Conservation (phyloP, 1,140 invertebrate genomes). For the Drosophila nigromelanica region DNA sequence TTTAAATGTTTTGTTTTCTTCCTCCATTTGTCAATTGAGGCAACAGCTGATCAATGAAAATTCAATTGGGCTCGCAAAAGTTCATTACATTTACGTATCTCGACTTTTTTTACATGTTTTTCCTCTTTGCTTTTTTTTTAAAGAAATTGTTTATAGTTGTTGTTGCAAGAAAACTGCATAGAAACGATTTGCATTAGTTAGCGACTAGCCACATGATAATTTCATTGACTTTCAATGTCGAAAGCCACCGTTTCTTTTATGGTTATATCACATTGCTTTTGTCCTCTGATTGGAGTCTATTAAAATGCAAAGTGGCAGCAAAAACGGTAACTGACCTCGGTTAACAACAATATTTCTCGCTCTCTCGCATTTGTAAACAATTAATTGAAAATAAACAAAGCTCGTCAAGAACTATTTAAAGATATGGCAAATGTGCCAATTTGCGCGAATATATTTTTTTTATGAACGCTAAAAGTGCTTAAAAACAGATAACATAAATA, state of each 20-base stretch:
- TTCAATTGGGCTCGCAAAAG: constrained; percentile 22
- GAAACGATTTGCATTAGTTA: not conserved
- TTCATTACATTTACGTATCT: not conserved
- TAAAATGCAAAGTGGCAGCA: not conserved
- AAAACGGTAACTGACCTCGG: constrained; percentile 25
- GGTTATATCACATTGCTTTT: not conserved
- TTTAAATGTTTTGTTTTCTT: constrained; percentile 74
- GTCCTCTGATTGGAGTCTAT: not conserved
- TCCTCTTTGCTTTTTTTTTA: not conserved
- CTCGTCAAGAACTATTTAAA: constrained; percentile 16
- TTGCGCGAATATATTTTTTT: constrained; percentile 8
- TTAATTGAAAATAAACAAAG: constrained; percentile 34
- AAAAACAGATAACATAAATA: constrained; percentile 30
- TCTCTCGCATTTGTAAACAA: constrained; percentile 23
- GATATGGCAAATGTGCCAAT: constrained; percentile 14
- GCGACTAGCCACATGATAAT: not conserved
- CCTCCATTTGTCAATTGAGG: constrained; percentile 44
- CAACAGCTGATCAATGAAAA: constrained; percentile 32
- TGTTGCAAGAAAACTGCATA: not conserved
- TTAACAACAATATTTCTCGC: constrained; percentile 5
- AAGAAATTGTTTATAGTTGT: not conserved
- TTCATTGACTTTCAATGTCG: not conserved
- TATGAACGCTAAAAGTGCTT: constrained; percentile 31
- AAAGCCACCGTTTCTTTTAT: not conserved
- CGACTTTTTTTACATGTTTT: not conserved